Evolutionary conservation across 1,140 invertebrate genomes (phyloP).

Genomic region (Drosophila pruinosa): DNA sequence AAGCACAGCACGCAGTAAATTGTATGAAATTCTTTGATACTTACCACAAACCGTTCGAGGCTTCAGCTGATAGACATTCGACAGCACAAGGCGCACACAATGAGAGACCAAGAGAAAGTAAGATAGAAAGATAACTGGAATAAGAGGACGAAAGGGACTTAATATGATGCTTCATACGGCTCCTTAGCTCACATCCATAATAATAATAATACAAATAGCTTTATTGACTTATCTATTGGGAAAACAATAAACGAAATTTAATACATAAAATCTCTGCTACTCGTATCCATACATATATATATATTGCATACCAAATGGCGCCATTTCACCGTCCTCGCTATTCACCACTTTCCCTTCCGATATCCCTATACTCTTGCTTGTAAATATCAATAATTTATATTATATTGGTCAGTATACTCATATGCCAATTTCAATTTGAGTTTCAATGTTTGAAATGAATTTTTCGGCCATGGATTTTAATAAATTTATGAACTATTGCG

Average conservation of each 20-base stretch:
- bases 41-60: slow-evolving; percentile 19
- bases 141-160: neutral
- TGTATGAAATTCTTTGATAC: slow-evolving; percentile 22
- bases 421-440: slow-evolving; percentile 17
- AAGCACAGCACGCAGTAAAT: slow-evolving; percentile 4
- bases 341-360: neutral
- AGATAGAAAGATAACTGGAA: neutral
- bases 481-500: slow-evolving; percentile 5
- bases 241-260: slow-evolving; percentile 40
- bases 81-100: neutral
- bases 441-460: slow-evolving; percentile 21
- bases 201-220: slow-evolving; percentile 37
- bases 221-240: slow-evolving; percentile 29
- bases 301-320: slow-evolving; percentile 5
- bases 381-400: slow-evolving; percentile 30
- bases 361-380: neutral
- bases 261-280: slow-evolving; percentile 27
- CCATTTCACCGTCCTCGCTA: neutral
- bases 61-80: neutral
- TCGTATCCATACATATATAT: slow-evolving; percentile 4
- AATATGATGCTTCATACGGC: slow-evolving; percentile 18
- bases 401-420: neutral
- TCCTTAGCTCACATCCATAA: slow-evolving; percentile 13
- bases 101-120: neutral
- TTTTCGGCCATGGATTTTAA: neutral